Evolutionary conservation across 2,113 vertebrate species (phyloP).

Genomic region (Saccopteryx leptura): DNA sequence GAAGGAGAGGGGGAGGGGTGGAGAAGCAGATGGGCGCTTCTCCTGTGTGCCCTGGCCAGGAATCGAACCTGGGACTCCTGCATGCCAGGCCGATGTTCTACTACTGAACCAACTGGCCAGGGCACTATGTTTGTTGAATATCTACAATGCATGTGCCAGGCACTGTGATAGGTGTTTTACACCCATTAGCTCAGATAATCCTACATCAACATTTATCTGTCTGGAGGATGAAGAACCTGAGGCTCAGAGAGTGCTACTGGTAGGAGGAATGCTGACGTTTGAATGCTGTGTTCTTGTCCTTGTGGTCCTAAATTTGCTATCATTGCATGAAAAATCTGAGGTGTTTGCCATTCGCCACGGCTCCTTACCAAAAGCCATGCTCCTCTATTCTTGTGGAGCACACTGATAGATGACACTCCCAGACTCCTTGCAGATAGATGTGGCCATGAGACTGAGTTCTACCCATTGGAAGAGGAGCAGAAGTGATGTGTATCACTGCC

Average conservation of each 20-base stretch:
- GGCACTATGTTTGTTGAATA: background rate
- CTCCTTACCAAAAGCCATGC: background rate
- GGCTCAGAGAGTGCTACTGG: background rate
- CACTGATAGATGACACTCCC: background rate
- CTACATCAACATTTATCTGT: background rate
- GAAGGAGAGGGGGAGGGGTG: too few relatives aligned
- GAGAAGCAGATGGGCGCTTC: too few relatives aligned
- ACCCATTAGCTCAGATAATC: background rate
- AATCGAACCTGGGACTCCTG: too few relatives aligned
- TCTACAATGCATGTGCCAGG: background rate
- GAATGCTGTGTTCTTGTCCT: background rate
- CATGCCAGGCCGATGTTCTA: too few relatives aligned
- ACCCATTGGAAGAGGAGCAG: background rate
- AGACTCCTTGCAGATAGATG: background rate
- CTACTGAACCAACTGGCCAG: too few relatives aligned
- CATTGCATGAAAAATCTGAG: background rate
- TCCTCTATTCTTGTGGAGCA: background rate
- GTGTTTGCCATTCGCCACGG: background rate
- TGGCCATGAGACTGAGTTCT: background rate
- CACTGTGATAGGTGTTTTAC: background rate
- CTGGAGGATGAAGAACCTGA: background rate
- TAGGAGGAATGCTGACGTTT: background rate
- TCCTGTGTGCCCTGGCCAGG: too few relatives aligned
- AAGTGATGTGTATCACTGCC: background rate
- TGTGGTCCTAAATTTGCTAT: background rate